A percentile compares a stretch with the other conserved stretches of the same genome.
phyloP scores from a whole-genome alignment of 2,888 invertebrate species.

The Drosophila paramelanica region DNA sequence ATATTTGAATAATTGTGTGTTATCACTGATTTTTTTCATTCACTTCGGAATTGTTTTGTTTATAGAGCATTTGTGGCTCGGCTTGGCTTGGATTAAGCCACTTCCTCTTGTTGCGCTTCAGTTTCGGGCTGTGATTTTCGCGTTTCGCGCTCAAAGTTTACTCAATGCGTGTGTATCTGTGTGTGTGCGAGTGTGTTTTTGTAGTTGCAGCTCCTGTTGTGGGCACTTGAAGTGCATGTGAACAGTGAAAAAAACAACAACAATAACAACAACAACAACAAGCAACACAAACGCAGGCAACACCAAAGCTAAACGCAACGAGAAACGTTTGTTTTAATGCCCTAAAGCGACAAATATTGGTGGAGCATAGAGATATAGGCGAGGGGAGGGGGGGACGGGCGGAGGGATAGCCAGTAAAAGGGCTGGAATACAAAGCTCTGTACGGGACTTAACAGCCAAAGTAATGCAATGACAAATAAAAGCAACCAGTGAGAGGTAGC shows the following conservation, averaged over 20 bases:
- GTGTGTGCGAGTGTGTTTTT: conserved; percentile 13
- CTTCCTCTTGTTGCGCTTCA: conserved; percentile 62
- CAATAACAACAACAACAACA: neutral
- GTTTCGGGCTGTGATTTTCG: conserved; percentile 71
- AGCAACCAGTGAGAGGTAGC: conserved; percentile 55
- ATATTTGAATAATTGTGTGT: neutral
- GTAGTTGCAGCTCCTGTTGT: conserved; percentile 51
- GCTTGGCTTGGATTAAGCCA: neutral
- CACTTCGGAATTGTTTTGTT: neutral
- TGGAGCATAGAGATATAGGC: conserved; percentile 26
- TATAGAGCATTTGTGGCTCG: conserved; percentile 25
- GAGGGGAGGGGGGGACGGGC: neutral
- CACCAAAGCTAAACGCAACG: conserved; percentile 66
- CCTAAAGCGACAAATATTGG: conserved; percentile 80
- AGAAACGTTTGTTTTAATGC: conserved; percentile 80
- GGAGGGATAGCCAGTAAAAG: neutral
- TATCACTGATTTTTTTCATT: neutral
- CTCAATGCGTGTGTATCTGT: conserved; percentile 18
- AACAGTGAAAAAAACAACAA: conserved; percentile 47
- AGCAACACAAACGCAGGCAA: conserved; percentile 40
- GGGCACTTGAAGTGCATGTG: conserved; percentile 70
- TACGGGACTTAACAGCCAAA: conserved; percentile 73
- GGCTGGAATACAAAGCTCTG: conserved; percentile 62
- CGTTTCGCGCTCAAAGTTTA: conserved; percentile 63
- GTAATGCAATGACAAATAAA: conserved; percentile 80